Evolutionary conservation across 2,113 vertebrate species (phyloP), one percentile per base, ranked within the genome.

Genomic region (Zootoca vivipara): DNA sequence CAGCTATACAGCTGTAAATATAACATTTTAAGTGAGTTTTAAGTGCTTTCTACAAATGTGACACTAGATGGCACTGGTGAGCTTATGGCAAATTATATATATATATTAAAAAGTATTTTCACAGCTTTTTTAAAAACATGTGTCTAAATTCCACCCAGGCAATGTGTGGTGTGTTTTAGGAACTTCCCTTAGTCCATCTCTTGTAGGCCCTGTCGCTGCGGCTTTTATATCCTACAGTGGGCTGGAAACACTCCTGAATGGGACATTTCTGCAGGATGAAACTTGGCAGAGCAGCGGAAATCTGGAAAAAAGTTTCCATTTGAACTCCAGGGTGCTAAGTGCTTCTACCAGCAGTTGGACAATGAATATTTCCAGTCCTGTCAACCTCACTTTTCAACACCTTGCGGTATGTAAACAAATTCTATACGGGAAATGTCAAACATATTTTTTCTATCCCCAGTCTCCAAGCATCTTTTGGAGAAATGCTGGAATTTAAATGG

Each of bases 321-420:
- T 89, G 75, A 89, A 89, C 38, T 89, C 82, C 56, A 73, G 65
- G 78, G 65, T 89, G 22, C 46, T 80, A 16, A 89, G 82, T 3
- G 1, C 38, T 62, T 26, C 77, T 30, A 35, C 35, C 87, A 85
- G 52, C 67, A 74, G 18, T 7, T 1, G 7, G 7, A 35, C 1
- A 5, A 64, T 1, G 38, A 26, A 73, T 22, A 18, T 85, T 46
- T 74, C 75, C 67, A 85, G 35, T 9, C 75, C 82, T 2, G 38
- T 89, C 77, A 85, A 89, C 56, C 75, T 89, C 77, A 89, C 87
- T 62, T 85, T 89, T 62, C 12, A 5, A 20, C 82, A 89, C 30
- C 65, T 73, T n/a, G 20, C 62, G 87, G 87, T 89, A 24, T 62
- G 87, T 64, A 30, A n/a, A 62, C 1, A 1, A 58, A 56, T 22